These are phyloP conservation scores for Dysdera silvatica DNA, from an alignment of 1,140 invertebrate genomes.

Conservation along the genomic window DNA sequence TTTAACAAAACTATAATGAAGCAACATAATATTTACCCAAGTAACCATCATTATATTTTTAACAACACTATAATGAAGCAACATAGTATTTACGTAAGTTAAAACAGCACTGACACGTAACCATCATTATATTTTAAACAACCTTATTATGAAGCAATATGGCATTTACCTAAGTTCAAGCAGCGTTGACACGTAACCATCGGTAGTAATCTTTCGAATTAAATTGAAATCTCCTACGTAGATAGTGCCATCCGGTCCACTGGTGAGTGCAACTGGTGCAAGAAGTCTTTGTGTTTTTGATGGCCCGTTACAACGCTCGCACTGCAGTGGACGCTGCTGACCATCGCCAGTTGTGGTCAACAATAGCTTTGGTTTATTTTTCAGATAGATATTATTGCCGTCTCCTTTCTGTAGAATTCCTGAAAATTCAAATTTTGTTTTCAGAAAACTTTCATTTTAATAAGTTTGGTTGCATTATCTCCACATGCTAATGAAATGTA, in stretches of 20 bases:
- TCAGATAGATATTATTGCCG: slow-evolving; percentile 84
- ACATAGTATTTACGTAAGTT: too few relatives aligned
- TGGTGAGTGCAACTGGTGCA: slow-evolving; percentile 83
- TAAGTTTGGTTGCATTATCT: too few relatives aligned
- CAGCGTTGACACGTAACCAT: slow-evolving; percentile 83
- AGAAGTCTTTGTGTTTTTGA: slow-evolving; percentile 77
- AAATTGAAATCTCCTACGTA: slow-evolving; percentile 97
- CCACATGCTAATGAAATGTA: too few relatives aligned
- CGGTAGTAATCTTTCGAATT: slow-evolving; percentile 81
- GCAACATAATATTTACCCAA: too few relatives aligned
- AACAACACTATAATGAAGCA: too few relatives aligned
- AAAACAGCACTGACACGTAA: too few relatives aligned
- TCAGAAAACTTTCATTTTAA: too few relatives aligned
- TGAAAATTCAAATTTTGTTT: neutral
- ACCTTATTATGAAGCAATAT: too few relatives aligned
- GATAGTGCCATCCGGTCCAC: slow-evolving; percentile 87
- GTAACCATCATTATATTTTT: too few relatives aligned
- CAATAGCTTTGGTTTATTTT: slow-evolving; percentile 69
- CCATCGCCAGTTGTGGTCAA: slow-evolving; percentile 90
- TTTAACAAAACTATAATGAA: too few relatives aligned
- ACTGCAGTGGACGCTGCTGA: slow-evolving; percentile 63
- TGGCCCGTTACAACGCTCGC: slow-evolving; percentile 66
- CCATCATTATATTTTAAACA: too few relatives aligned
- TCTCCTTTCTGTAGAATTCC: slow-evolving; percentile 89
- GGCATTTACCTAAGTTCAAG: slow-evolving; percentile 62